Base-by-base conservation (phyloP, 2,888 invertebrate genomes). In the Saturnia pavonia region DNA sequence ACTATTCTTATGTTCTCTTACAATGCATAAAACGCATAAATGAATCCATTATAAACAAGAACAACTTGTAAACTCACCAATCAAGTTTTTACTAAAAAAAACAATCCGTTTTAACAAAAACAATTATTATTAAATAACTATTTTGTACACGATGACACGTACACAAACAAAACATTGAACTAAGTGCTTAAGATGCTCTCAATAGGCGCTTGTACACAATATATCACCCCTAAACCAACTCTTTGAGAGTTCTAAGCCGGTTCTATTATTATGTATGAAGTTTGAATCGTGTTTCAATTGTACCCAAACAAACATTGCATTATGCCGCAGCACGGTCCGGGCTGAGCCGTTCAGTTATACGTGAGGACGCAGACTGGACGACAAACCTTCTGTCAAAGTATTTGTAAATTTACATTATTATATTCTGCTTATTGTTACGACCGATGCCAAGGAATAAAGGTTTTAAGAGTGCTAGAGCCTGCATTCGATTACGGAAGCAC, bases 181-280 rank as follows among this genome's bases (percentile, higher is more conserved):
- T 78, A 80, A 80, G 79, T 74, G 70, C 72, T 74, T 78, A 80
- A 80, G 78, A 75, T 78, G 72, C 69, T 76, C 74, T 76, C 73
- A 73, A 74, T 60, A 72, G 74, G n/a, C 67, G 16, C 34, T 43
- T 67, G 67, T 71, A 63, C 42, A 45, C 67, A 81, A 81, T 80
- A 80, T 81, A 80, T 81, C 79, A 80, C 34, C 70, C 78, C 76
- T 75, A 77, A 74, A 72, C 81, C 76, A 69, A 72, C 73, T 72
- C 69, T 9, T 73, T 68, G 70, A 73, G 71, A 70, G 78, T 76
- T 78, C 74, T 78, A 79, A 80, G 80, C 80, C 75, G 66, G 76
- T 77, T 63, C 69, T 75, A 80, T 80, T 75, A 80, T 80, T 80
- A 80, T 80, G 65, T 65, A 65, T 65, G 65, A 65, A 60, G 57